Percentiles rank a stretch among this genome's conserved stretches.
These are phyloP conservation scores for Gymnobelideus leadbeateri DNA, from an alignment of 2,113 vertebrate species.

Conservation along the genomic window DNA sequence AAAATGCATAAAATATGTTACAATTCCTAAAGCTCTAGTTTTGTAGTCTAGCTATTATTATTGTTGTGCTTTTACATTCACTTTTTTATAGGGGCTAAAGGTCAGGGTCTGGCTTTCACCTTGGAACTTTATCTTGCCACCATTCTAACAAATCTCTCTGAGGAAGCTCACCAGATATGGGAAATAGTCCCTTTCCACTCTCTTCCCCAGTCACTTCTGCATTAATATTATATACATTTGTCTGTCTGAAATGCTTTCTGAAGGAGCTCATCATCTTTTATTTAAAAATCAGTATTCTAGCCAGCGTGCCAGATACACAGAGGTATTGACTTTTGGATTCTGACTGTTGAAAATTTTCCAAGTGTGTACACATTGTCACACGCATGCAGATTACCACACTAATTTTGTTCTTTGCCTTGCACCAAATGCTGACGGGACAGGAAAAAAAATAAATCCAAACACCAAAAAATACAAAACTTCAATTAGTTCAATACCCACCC, in stretches of 20 bases:
- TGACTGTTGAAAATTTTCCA: slow-evolving; percentile 16
- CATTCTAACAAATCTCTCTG: not conserved
- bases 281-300: not conserved
- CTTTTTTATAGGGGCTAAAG: not conserved
- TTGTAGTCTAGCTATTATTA: not conserved
- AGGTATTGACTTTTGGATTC: not conserved
- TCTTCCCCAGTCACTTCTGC: not conserved
- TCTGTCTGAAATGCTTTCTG: not conserved
- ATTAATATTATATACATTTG: slow-evolving; percentile 5
- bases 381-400: not conserved
- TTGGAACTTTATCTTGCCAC: not conserved
- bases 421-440: not conserved
- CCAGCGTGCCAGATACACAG: not conserved
- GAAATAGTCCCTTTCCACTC: not conserved
- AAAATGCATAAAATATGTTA: not conserved
- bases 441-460: too few relatives aligned
- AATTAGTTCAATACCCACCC: not conserved
- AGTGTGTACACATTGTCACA: not conserved
- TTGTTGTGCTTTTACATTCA: not conserved
- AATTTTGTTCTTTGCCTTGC: slow-evolving; percentile 24
- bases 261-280: not conserved
- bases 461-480: too few relatives aligned
- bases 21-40: not conserved
- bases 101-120: not conserved
- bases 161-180: not conserved